Percentiles rank a stretch among this genome's conserved stretches.
Evolutionary conservation across 2,797 vertebrate species (phyloP).

Genomic region (Myripristis jacobus): DNA sequence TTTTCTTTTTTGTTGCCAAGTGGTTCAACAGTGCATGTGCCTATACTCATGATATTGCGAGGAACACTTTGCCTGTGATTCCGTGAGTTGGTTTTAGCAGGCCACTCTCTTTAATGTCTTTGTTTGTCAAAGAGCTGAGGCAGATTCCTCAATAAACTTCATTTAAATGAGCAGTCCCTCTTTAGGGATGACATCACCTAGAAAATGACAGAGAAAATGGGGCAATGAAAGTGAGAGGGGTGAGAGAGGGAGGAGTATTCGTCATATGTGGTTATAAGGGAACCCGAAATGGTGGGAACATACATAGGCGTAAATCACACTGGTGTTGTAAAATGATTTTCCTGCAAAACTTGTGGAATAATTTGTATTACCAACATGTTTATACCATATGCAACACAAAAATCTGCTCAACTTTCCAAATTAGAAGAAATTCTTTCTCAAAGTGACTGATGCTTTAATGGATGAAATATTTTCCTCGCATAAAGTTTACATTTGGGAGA

Average conservation of each 20-base stretch:
- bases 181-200: constrained; percentile 73
- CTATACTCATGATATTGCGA: constrained; percentile 17
- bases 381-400: background rate
- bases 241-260: constrained; percentile 59
- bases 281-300: constrained; percentile 63
- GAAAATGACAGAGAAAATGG: constrained; percentile 74
- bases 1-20: constrained; percentile 21
- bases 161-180: constrained; percentile 67
- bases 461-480: background rate
- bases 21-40: background rate
- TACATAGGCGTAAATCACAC: constrained; percentile 56
- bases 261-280: constrained; percentile 60
- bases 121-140: constrained; percentile 72
- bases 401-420: background rate
- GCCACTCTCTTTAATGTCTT: constrained; percentile 67
- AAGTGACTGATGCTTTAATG: background rate
- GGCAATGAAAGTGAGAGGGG: constrained; percentile 74
- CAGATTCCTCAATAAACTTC: constrained; percentile 74
- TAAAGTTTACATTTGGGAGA: no score
- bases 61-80: constrained; percentile 35
- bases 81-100: constrained; percentile 59
- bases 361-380: constrained; percentile 26
- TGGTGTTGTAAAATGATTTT: constrained; percentile 64
- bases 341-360: constrained; percentile 59
- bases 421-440: background rate